Conservation (phyloP, 2,888 invertebrate species). For the Callyntrura guangdongensis region DNA sequence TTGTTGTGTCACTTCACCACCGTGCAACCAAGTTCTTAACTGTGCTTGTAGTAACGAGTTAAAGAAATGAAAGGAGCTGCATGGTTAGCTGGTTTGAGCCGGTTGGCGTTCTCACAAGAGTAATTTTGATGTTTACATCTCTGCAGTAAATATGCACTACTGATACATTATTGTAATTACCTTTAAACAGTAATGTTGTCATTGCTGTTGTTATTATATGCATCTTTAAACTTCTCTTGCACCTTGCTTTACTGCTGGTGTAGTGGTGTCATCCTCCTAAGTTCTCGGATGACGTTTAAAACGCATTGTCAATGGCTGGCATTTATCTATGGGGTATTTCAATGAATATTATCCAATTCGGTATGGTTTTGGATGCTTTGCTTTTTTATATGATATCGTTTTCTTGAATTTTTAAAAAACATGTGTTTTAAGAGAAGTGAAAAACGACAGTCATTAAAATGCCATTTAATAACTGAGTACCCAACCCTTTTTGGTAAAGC, state of each 20-base stretch:
- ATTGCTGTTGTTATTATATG: neutral
- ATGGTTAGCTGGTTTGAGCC: too few species aligned
- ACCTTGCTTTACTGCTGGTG: neutral
- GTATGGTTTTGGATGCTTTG: neutral
- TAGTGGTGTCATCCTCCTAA: conserved; percentile 26
- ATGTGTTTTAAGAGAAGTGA: neutral
- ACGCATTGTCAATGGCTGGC: conserved; percentile 5
- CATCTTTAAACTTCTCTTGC: conserved; percentile 19
- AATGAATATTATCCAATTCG: neutral
- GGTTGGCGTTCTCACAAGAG: too few species aligned
- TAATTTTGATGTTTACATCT: too few species aligned
- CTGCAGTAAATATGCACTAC: neutral
- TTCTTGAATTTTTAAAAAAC: neutral
- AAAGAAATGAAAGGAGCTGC: too few species aligned
- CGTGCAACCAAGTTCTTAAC: neutral
- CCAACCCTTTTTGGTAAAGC: too few species aligned
- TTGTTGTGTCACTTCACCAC: conserved; percentile 5
- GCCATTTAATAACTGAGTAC: too few species aligned
- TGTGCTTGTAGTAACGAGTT: neutral
- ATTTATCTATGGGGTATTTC: neutral
- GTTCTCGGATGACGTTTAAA: neutral
- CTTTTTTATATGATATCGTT: neutral
- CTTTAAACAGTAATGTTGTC: neutral
- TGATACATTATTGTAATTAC: neutral
- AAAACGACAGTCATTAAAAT: neutral